phyloP scores from a whole-genome alignment of 1,140 invertebrate genomes.

The Acromyrmex echinatior region DNA sequence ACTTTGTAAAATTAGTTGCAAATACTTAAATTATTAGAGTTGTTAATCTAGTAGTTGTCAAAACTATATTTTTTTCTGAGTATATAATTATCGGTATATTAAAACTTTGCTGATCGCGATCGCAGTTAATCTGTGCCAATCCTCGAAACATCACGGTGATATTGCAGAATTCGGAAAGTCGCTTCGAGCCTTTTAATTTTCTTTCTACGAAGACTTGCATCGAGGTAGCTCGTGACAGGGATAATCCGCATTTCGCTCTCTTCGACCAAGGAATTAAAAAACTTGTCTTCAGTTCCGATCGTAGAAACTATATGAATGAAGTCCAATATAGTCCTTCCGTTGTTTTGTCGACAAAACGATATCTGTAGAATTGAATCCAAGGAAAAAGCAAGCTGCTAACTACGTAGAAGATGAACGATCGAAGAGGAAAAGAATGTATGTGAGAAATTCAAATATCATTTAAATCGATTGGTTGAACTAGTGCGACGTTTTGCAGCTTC shows the following conservation, averaged over 20 bases:
- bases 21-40: too few relatives aligned
- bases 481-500: slow-evolving; percentile 16
- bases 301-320: not conserved
- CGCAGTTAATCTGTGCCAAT: not conserved
- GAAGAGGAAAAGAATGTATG: not conserved
- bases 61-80: too few relatives aligned
- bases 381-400: not conserved
- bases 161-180: slow-evolving; percentile 18
- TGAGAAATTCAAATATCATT: slow-evolving; percentile 37
- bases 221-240: not conserved
- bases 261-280: slow-evolving; percentile 5
- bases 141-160: not conserved
- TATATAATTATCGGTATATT: not conserved
- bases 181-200: not conserved
- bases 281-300: not conserved
- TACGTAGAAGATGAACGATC: slow-evolving; percentile 52
- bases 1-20: too few relatives aligned
- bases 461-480: slow-evolving; percentile 13
- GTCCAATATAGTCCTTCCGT: not conserved
- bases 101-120: slow-evolving; percentile 13
- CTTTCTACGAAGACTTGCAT: not conserved
- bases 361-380: not conserved
- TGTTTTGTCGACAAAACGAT: not conserved
- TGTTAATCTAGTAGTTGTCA: too few relatives aligned
- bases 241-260: not conserved